Conservation (phyloP, 64 coral and sea anemone species). For the Platygyra sinensis region DNA sequence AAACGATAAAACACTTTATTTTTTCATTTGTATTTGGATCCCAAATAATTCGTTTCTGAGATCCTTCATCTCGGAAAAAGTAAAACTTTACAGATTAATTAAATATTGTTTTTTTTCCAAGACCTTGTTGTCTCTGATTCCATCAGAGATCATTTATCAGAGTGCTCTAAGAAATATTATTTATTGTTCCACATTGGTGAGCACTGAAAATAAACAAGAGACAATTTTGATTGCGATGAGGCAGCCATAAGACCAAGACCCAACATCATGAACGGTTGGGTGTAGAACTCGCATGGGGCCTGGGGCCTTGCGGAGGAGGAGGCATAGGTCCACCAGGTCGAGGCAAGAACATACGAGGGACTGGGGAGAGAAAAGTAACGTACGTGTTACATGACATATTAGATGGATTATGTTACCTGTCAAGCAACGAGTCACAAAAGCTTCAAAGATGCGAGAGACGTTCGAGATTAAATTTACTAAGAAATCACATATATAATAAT, state of each 20-base stretch:
- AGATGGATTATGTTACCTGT: too few relatives aligned
- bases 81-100: background rate
- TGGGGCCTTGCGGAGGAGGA: constrained; percentile 16
- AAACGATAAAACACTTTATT: background rate
- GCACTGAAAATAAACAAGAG: background rate
- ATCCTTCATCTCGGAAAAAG: background rate
- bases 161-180: background rate
- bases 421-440: too few relatives aligned
- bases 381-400: background rate
- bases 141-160: background rate
- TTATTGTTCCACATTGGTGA: background rate
- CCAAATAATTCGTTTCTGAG: background rate
- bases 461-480: too few relatives aligned
- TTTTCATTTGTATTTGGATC: too few relatives aligned
- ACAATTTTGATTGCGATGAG: background rate
- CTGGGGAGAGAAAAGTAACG: background rate
- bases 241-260: too few relatives aligned
- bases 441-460: too few relatives aligned
- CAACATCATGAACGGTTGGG: background rate
- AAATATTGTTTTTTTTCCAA: background rate
- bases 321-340: constrained; percentile 15
- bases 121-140: background rate
- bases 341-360: constrained; percentile 3
- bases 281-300: constrained; percentile 16
- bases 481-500: too few relatives aligned